A percentile compares a stretch with the other conserved stretches of the same genome.
Evolutionary conservation across 2,888 invertebrate species (phyloP).

Genomic region (Linnaemya vulpina): DNA sequence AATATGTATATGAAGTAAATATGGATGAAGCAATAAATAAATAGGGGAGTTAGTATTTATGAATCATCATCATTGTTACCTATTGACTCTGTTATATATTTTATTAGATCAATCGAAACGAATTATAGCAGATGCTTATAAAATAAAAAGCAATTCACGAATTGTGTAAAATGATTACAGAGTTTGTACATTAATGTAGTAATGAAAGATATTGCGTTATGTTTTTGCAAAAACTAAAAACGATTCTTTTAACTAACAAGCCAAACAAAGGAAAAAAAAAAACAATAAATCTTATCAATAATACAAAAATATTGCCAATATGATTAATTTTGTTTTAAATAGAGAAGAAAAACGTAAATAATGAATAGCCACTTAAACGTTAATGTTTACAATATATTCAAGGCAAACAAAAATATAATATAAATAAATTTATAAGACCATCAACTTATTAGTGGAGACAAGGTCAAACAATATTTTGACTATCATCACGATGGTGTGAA

Average conservation of each 20-base stretch:
- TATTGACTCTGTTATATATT: constrained; percentile 60
- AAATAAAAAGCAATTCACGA: constrained; percentile 29
- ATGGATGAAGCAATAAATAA: constrained; percentile 30
- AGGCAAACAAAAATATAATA: constrained; percentile 42
- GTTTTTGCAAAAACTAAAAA: constrained; percentile 2
- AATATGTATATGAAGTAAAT: constrained; percentile 18
- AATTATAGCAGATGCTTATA: neutral
- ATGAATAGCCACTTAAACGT: constrained; percentile 48
- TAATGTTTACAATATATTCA: constrained; percentile 63
- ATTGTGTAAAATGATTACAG: constrained; percentile 16
- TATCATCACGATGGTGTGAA: constrained; percentile 32
- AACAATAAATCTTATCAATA: constrained; percentile 45
- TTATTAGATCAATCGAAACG: constrained; percentile 37
- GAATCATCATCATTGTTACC: constrained; percentile 53
- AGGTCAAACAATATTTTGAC: constrained; percentile 61
- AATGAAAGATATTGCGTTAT: constrained; percentile 51
- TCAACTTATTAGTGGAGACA: constrained; percentile 48
- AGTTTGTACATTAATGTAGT: neutral
- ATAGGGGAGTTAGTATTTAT: constrained; percentile 56
- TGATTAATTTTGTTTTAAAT: constrained; percentile 52
- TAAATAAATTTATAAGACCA: constrained; percentile 45
- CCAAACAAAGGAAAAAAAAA: too few species aligned
- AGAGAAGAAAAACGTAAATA: constrained; percentile 25
- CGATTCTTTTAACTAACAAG: neutral
- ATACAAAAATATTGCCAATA: constrained; percentile 49